Evolutionary conservation across 2,797 vertebrate genomes (phyloP).

Genomic region (Halcyon badia): DNA sequence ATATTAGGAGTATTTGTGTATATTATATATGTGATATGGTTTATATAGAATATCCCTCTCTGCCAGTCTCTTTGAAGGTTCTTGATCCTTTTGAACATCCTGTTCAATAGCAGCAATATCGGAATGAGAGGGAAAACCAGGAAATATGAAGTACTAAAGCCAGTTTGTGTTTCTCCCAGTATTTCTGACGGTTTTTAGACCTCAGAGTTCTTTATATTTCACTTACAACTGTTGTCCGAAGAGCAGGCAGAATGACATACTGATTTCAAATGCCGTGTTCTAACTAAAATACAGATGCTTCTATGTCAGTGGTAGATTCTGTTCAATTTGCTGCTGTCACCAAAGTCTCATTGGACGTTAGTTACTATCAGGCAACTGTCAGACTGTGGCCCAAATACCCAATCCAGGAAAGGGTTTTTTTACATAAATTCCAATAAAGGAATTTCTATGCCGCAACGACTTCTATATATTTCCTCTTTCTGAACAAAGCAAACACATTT

Average conservation of each 20-base stretch:
- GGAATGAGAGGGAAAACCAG: not conserved
- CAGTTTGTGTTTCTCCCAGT: not conserved
- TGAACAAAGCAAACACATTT: not conserved
- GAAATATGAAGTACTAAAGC: not conserved
- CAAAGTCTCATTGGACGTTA: not conserved
- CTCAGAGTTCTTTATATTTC: not conserved
- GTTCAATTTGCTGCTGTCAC: not conserved
- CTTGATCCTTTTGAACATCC: not conserved
- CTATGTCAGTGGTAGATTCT: not conserved
- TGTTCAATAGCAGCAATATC: not conserved
- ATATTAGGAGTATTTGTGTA: not conserved
- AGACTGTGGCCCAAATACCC: not conserved
- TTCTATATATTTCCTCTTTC: not conserved
- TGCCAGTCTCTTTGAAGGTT: not conserved
- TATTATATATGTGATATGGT: not conserved
- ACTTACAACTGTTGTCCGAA: not conserved
- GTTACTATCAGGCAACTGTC: not conserved
- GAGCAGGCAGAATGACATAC: not conserved
- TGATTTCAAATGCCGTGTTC: not conserved
- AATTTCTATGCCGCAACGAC: not conserved
- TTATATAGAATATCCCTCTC: not conserved
- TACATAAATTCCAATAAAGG: not conserved
- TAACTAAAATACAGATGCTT: not conserved
- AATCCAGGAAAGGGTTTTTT: rapidly evolving
- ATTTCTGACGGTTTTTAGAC: not conserved